Conservation (phyloP, 2,113 vertebrate genomes). For the Peromyscus californicus region DNA sequence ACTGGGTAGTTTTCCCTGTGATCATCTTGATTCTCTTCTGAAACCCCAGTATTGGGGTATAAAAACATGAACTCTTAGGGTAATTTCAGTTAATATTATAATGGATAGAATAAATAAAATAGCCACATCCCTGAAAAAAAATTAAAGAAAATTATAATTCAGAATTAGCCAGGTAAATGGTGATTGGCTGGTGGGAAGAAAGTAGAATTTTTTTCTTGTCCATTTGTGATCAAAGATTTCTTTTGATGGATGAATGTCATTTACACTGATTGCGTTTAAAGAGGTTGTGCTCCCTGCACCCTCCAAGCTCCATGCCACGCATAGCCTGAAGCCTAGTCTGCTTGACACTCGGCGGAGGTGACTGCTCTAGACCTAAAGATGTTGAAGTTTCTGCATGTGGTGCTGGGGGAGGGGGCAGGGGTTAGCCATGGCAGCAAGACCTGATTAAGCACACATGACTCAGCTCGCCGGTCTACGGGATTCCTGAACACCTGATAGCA, state of each 20-base stretch:
- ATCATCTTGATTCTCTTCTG: neutral
- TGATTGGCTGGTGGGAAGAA: conserved; percentile 45
- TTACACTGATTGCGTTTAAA: neutral
- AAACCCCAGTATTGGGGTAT: neutral
- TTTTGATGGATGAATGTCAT: conserved; percentile 27
- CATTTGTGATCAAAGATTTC: conserved; percentile 28
- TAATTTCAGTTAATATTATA: neutral
- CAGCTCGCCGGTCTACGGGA: neutral
- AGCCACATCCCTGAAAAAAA: neutral
- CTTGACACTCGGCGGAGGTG: neutral
- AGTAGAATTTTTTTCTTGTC: conserved; percentile 15
- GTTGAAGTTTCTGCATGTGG: conserved; percentile 30
- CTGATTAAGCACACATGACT: neutral
- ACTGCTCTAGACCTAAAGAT: conserved; percentile 13
- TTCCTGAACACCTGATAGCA: conserved; percentile 48
- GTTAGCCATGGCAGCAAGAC: conserved; percentile 21
- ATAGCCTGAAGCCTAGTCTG: neutral
- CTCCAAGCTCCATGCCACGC: neutral
- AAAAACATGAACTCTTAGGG: neutral
- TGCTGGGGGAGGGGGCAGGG: neutral
- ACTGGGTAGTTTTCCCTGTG: neutral
- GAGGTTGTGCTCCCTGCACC: conserved; percentile 4
- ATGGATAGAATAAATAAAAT: neutral
- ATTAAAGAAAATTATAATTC: neutral
- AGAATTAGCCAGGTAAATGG: conserved; percentile 23